Evolutionary conservation across 1,140 invertebrate genomes (phyloP).

Genomic region (Andricus grossulariae): DNA sequence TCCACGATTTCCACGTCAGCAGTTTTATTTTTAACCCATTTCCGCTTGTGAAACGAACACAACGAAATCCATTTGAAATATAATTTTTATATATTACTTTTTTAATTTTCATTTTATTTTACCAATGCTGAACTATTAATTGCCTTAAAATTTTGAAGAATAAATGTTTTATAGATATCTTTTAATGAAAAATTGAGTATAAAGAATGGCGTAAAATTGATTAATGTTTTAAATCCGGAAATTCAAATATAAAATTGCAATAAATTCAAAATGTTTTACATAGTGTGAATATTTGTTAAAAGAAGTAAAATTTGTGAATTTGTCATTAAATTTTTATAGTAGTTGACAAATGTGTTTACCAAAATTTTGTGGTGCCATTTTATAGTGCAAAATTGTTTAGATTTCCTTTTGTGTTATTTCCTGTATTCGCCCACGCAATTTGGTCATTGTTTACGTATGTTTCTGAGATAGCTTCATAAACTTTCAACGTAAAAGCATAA

Average conservation of each 20-base stretch:
- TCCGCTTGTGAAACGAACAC: slow-evolving; percentile 5
- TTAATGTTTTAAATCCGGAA: too few species aligned
- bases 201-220: too few species aligned
- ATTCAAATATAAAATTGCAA: too few species aligned
- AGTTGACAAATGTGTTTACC: neutral
- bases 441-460: neutral
- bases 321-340: neutral
- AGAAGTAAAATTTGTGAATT: neutral
- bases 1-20: slow-evolving; percentile 6
- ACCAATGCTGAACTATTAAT: neutral
- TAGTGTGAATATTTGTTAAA: neutral
- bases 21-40: slow-evolving; percentile 19
- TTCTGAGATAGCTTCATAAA: neutral
- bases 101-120: neutral
- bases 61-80: slow-evolving; percentile 5
- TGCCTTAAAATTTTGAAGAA: neutral
- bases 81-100: neutral
- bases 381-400: neutral
- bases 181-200: too few species aligned
- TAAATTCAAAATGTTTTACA: too few species aligned
- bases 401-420: neutral
- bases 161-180: too few species aligned
- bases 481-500: neutral
- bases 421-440: neutral
- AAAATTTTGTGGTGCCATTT: neutral